Evolutionary conservation across 1,140 invertebrate genomes (phyloP).

Genomic region (Cyclina sinensis): DNA sequence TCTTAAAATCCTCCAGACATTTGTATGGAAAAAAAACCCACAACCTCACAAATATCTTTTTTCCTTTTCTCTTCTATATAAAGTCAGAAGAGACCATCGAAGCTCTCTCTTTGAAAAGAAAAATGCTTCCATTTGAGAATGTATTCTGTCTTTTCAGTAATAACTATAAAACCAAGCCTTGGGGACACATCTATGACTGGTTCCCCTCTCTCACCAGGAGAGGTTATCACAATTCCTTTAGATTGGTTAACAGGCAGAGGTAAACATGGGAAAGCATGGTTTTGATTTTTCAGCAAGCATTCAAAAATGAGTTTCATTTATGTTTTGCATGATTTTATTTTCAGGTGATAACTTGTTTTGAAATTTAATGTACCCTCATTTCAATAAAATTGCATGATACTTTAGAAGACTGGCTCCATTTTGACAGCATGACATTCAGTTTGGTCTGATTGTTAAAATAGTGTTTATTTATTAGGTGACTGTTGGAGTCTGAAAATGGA

Average conservation of each 20-base stretch:
- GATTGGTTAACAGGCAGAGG: slow-evolving; percentile 62
- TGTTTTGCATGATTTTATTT: slow-evolving; percentile 6
- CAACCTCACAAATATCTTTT: background rate
- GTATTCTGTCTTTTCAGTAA: slow-evolving; percentile 56
- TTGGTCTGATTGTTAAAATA: too few relatives aligned
- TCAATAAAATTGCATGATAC: background rate
- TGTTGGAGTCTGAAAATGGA: too few relatives aligned
- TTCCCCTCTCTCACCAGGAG: slow-evolving; percentile 62
- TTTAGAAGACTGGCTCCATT: background rate
- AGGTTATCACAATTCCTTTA: slow-evolving; percentile 64
- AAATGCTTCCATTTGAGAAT: background rate
- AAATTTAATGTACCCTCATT: too few relatives aligned
- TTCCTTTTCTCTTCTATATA: too few relatives aligned
- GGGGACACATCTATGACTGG: slow-evolving; percentile 62
- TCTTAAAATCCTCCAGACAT: background rate
- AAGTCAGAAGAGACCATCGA: too few relatives aligned
- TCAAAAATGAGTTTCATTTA: background rate
- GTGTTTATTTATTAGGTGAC: too few relatives aligned
- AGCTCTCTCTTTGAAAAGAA: too few relatives aligned
- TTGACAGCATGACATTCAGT: background rate
- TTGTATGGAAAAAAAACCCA: background rate
- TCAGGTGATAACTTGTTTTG: too few relatives aligned
- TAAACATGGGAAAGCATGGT: background rate
- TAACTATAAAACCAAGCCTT: slow-evolving; percentile 59
- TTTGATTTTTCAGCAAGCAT: background rate